These are phyloP conservation scores for Bacillus rossius DNA, from an alignment of 1,140 invertebrate species.

Conservation along the genomic window DNA sequence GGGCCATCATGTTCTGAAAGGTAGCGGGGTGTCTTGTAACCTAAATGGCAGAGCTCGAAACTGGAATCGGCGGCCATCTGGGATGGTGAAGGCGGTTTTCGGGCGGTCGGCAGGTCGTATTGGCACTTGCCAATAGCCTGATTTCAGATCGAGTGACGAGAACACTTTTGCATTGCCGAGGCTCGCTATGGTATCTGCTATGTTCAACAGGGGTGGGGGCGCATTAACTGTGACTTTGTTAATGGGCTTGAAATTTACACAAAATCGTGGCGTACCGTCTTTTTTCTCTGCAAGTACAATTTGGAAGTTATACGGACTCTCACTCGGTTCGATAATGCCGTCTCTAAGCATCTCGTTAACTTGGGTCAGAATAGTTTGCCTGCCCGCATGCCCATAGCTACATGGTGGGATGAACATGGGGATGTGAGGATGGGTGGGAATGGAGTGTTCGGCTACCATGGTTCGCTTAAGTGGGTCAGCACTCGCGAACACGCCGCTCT, in stretches of 20 bases:
- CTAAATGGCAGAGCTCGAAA: neutral
- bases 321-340: slow-evolving; percentile 38
- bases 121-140: slow-evolving; percentile 26
- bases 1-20: too few species aligned
- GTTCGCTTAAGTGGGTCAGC: too few species aligned
- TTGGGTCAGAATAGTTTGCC: slow-evolving; percentile 4
- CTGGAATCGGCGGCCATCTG: slow-evolving; percentile 11
- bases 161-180: slow-evolving; percentile 30
- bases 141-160: slow-evolving; percentile 30
- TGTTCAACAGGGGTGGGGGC: too few species aligned
- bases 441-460: too few species aligned
- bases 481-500: too few species aligned
- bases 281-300: slow-evolving; percentile 48
- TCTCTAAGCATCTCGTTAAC: slow-evolving; percentile 29
- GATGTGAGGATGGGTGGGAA: too few species aligned
- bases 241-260: slow-evolving; percentile 38
- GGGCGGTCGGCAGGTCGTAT: slow-evolving; percentile 6
- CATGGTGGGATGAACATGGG: too few species aligned
- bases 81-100: slow-evolving; percentile 5
- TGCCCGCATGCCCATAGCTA: too few species aligned
- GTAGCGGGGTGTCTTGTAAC: neutral
- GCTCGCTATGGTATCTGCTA: slow-evolving; percentile 27
- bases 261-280: slow-evolving; percentile 41
- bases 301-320: slow-evolving; percentile 42
- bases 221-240: too few species aligned